A percentile compares a stretch with the other conserved stretches of the same genome.
These are phyloP conservation scores for Linepithema humile DNA, from an alignment of 1,140 invertebrate genomes.

Conservation along the genomic window DNA sequence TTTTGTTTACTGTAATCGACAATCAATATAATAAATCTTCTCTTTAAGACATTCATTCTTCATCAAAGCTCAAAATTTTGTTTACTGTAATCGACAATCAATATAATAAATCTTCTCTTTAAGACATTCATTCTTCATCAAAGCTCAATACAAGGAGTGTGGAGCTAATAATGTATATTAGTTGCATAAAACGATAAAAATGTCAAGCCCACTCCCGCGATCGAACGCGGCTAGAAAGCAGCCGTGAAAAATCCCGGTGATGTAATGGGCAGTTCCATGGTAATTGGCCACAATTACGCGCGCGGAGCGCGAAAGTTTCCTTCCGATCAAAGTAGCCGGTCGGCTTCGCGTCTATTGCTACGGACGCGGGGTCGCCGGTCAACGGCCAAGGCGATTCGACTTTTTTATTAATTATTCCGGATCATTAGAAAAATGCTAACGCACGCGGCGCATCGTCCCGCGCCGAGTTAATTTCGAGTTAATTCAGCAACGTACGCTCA, in stretches of 20 bases:
- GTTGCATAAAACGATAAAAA: background rate
- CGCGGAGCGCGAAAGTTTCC: constrained; percentile 49
- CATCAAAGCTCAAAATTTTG: no score
- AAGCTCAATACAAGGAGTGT: background rate
- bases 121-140: background rate
- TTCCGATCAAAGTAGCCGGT: constrained; percentile 52
- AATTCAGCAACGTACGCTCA: constrained; percentile 20
- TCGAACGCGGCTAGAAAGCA: constrained; percentile 7
- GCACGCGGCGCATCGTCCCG: background rate
- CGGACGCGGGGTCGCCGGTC: constrained; percentile 35
- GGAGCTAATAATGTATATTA: constrained; percentile 2
- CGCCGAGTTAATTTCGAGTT: constrained; percentile 36
- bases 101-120: background rate
- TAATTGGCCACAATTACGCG: constrained; percentile 54
- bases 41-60: background rate
- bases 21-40: background rate
- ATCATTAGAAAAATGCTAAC: constrained; percentile 46
- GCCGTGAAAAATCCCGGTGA: constrained; percentile 42
- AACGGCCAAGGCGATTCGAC: constrained; percentile 49
- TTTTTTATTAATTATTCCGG: constrained; percentile 49
- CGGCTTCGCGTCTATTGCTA: constrained; percentile 30
- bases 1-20: no score
- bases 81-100: no score
- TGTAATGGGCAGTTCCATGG: constrained; percentile 51
- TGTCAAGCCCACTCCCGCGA: background rate